phyloP scores from a whole-genome alignment of 2,888 invertebrate species.

The Branchinecta sandiegonensis region DNA sequence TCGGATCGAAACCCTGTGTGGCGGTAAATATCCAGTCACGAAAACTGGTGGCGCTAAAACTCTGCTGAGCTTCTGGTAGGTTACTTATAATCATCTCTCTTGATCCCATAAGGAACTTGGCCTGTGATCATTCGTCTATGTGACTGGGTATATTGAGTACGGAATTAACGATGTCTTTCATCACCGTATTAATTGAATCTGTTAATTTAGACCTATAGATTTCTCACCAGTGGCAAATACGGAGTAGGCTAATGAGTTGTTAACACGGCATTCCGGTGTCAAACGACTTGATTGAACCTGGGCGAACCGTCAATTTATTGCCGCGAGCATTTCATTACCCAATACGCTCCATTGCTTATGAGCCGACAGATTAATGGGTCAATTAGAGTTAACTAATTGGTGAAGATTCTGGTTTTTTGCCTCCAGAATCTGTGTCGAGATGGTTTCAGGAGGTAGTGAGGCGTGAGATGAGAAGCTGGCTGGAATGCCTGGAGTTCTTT shows the following conservation, averaged over 20 bases:
- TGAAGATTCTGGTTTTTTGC: constrained; percentile 1
- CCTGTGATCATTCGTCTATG: too few species aligned
- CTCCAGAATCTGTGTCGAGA: not conserved
- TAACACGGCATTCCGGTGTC: not conserved
- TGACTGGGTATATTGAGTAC: too few species aligned
- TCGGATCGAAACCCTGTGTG: too few species aligned
- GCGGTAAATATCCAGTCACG: too few species aligned
- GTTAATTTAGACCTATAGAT: too few species aligned
- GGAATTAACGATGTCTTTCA: too few species aligned
- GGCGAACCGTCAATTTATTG: constrained; percentile 5
- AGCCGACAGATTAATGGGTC: constrained; percentile 13
- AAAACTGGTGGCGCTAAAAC: too few species aligned
- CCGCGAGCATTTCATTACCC: not conserved
- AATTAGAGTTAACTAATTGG: constrained; percentile 16
- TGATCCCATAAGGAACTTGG: too few species aligned
- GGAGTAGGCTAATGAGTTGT: not conserved
- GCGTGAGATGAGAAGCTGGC: not conserved
- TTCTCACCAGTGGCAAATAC: not conserved
- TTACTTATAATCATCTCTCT: too few species aligned
- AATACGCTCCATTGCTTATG: constrained; percentile 2
- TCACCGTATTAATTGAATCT: too few species aligned
- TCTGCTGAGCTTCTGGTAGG: too few species aligned
- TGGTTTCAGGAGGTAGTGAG: not conserved
- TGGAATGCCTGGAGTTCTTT: not conserved
- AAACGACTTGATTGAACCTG: not conserved